A percentile compares a stretch with the other conserved stretches of the same genome.
Conservation (phyloP, 1,140 invertebrate species). For the Drosophila miranda region DNA sequence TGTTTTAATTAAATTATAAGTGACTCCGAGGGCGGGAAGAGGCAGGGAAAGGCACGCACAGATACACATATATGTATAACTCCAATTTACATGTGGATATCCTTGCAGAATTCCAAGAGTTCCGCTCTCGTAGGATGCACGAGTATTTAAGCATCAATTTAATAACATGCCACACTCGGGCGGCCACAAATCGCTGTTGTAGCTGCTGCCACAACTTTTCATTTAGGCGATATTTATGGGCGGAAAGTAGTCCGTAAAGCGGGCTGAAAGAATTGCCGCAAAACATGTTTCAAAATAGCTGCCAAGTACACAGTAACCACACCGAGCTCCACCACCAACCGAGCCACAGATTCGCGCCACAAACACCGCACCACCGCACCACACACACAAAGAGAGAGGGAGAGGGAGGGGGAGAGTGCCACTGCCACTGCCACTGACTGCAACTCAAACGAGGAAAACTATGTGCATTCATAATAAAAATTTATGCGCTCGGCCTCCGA, state of each 20-base stretch:
- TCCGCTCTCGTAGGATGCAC: too few relatives aligned
- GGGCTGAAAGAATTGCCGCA: constrained; percentile 13
- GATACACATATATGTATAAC: too few relatives aligned
- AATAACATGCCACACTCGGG: too few relatives aligned
- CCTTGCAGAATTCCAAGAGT: too few relatives aligned
- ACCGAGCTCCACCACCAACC: constrained; percentile 37
- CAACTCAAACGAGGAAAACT: constrained; percentile 26
- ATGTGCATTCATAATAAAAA: constrained; percentile 52
- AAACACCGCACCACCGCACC: neutral
- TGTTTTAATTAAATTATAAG: constrained; percentile 45
- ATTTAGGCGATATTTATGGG: constrained; percentile 34
- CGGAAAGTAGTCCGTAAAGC: neutral
- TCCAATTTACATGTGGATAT: too few relatives aligned
- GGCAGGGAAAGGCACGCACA: neutral
- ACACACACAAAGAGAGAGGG: constrained; percentile 16
- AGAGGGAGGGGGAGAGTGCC: neutral
- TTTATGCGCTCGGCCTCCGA: constrained; percentile 44
- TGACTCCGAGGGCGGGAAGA: neutral
- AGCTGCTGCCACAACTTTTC: constrained; percentile 11
- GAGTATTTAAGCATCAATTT: too few relatives aligned
- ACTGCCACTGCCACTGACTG: constrained; percentile 10
- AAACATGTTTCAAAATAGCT: constrained; percentile 33
- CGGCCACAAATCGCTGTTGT: neutral
- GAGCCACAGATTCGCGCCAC: constrained; percentile 35
- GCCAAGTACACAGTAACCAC: constrained; percentile 47